phyloP scores from a whole-genome alignment of 2,888 invertebrate genomes.

The Gari tellinella region DNA sequence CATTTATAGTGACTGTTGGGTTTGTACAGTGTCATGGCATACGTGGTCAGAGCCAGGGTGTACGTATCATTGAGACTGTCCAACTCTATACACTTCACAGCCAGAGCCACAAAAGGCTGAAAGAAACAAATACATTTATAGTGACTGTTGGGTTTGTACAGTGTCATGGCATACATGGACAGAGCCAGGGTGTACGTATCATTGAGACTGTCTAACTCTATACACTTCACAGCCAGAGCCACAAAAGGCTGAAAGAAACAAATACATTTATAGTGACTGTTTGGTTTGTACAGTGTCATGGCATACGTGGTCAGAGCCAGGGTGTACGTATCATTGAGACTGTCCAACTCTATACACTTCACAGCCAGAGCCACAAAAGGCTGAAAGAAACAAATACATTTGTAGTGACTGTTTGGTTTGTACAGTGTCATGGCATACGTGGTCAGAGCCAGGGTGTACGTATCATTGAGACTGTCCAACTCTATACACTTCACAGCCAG shows the following conservation, averaged over 20 bases:
- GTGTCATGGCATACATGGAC: constrained; percentile 74
- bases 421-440: constrained; percentile 76
- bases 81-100: constrained; percentile 56
- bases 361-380: constrained; percentile 58
- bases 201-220: constrained; percentile 51
- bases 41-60: constrained; percentile 74
- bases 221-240: constrained; percentile 53
- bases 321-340: constrained; percentile 75
- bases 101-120: constrained; percentile 57
- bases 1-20: constrained; percentile 52
- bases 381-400: constrained; percentile 36
- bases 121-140: constrained; percentile 32
- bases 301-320: constrained; percentile 77
- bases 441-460: constrained; percentile 75
- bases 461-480: constrained; percentile 67
- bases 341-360: constrained; percentile 53
- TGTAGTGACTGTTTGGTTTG: constrained; percentile 52
- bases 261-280: constrained; percentile 50
- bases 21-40: constrained; percentile 73
- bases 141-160: constrained; percentile 60
- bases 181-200: constrained; percentile 79
- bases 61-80: constrained; percentile 74
- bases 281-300: constrained; percentile 65
- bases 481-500: constrained; percentile 55
- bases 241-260: constrained; percentile 53